Base-by-base conservation (phyloP, 1,140 invertebrate species). In the Solen grandis region DNA sequence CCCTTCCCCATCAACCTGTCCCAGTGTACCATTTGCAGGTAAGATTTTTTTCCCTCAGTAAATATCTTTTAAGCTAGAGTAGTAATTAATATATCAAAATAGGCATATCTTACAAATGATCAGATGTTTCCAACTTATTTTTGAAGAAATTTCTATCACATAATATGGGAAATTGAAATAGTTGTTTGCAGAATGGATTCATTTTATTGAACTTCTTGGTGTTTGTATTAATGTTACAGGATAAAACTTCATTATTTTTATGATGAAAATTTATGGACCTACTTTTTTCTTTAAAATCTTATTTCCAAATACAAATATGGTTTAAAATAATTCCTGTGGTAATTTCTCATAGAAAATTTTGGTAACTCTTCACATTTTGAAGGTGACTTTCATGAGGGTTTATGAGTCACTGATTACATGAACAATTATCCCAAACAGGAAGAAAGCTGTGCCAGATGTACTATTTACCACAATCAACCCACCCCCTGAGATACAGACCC, bases 401-500 rank as follows among this genome's bases (percentile, higher is more conserved):
- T n/a, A n/a, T n/a, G n/a, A n/a, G n/a, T n/a, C n/a, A n/a, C n/a
- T n/a, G n/a, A n/a, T n/a, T n/a, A n/a, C n/a, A n/a, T n/a, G n/a
- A n/a, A n/a, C n/a, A n/a, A n/a, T n/a, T n/a, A n/a, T n/a, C n/a
- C n/a, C n/a, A n/a, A n/a, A n/a, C 36, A 96, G 96, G 78, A 95
- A 94, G 73, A 95, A 94, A 2, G 95, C 96, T 85, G 98, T 99
- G 0, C 97, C 97, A 0, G 97, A 99, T 87, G 95, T 99, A 1
- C 88, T 99, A 46, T 95, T 99, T 82, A 95, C 96, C 1, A 98
- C 97, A 0, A 95, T 98, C 70, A 96, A 98, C 83, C 94, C 96
- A 19, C 96, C 97, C 0, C 94, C 94, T 65, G 94, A 94, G 36
- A 92, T 98, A 19, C 94, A 94, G 8, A 94, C 95, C 2, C 94